These are phyloP conservation scores for Phaetusa simplex DNA, from an alignment of 2,113 vertebrate genomes.

Conservation along the genomic window DNA sequence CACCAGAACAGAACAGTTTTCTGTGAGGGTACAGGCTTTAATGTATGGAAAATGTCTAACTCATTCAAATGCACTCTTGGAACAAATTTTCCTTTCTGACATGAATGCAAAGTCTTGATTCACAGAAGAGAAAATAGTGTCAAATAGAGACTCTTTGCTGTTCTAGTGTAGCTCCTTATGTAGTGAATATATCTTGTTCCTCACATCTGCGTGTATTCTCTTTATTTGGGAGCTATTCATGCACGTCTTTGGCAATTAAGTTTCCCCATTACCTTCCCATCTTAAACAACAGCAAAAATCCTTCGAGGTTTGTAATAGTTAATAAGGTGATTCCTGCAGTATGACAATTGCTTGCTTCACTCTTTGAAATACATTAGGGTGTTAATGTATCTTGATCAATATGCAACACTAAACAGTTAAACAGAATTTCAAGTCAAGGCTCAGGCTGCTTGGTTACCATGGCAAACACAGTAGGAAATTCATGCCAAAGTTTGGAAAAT, in stretches of 20 bases:
- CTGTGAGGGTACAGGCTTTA: not conserved
- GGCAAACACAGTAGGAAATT: constrained; percentile 56
- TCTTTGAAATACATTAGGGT: not conserved
- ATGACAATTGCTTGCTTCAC: not conserved
- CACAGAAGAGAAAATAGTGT: not conserved
- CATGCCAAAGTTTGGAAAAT: constrained; percentile 45
- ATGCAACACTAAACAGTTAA: constrained; percentile 41
- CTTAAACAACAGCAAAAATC: not conserved
- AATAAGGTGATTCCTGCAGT: not conserved
- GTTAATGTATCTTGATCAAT: not conserved
- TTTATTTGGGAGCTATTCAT: not conserved
- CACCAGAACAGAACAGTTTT: not conserved
- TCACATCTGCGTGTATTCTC: not conserved
- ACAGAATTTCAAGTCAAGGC: constrained; percentile 13
- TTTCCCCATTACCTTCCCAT: not conserved
- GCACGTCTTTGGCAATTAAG: not conserved
- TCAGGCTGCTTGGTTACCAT: constrained; percentile 50
- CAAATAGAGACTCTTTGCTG: not conserved
- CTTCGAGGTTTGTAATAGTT: not conserved
- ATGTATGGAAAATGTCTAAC: not conserved
- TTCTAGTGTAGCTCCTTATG: not conserved
- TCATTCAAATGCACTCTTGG: not conserved
- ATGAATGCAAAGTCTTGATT: not conserved
- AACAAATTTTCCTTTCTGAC: not conserved
- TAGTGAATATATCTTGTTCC: not conserved